phyloP scores from a whole-genome alignment of 35 echinoderm and acorn worm genomes.

The Ptychodera flava region DNA sequence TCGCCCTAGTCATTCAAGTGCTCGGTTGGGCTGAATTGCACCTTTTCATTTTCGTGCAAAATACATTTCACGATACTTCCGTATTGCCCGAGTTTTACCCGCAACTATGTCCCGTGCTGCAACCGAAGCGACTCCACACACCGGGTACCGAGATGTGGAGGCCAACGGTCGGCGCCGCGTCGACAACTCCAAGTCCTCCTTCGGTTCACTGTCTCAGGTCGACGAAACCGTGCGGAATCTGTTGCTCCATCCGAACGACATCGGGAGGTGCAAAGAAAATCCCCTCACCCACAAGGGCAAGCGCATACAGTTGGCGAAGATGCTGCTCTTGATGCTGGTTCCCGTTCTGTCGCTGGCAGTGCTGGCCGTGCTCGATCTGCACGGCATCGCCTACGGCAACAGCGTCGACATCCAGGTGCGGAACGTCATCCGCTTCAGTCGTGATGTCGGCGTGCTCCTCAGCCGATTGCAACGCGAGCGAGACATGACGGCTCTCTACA shows the following conservation, averaged over 20 bases:
- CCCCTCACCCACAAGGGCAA: constrained; percentile 51
- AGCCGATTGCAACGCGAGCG: constrained; percentile 57
- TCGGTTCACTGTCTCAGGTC: constrained; percentile 53
- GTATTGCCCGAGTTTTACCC: too few species aligned
- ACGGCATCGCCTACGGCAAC: constrained; percentile 44
- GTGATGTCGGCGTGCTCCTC: constrained; percentile 66
- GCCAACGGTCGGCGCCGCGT: constrained; percentile 20
- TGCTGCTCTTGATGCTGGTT: constrained; percentile 46
- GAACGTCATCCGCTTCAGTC: constrained; percentile 65
- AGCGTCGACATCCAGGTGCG: constrained; percentile 38
- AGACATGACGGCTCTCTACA: constrained; percentile 66
- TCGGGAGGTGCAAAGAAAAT: constrained; percentile 49
- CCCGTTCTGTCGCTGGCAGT: constrained; percentile 53
- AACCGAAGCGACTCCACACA: background rate
- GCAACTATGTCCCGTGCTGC: too few species aligned
- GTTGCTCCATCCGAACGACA: constrained; percentile 39
- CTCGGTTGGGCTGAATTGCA: too few species aligned
- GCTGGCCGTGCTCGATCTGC: constrained; percentile 45
- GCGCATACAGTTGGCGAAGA: constrained; percentile 62
- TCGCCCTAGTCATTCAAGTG: too few species aligned
- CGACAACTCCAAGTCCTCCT: constrained; percentile 40
- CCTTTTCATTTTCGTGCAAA: too few species aligned
- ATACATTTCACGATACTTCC: too few species aligned
- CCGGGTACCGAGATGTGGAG: constrained; percentile 20
- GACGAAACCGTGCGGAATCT: constrained; percentile 39